phyloP scores from a whole-genome alignment of 2,888 invertebrate species.

The Drosophila kuntzei region DNA sequence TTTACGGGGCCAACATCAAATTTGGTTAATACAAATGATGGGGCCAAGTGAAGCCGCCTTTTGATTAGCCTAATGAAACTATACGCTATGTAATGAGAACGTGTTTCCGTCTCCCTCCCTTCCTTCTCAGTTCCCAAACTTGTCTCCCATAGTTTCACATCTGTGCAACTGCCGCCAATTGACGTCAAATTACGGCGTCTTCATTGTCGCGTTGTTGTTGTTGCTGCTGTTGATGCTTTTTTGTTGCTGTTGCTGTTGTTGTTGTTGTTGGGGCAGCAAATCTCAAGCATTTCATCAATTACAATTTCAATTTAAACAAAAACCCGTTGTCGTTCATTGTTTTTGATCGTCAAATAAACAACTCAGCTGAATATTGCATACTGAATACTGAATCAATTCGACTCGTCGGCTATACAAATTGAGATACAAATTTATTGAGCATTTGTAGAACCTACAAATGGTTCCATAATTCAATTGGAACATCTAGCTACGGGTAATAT shows the following conservation, averaged over 20 bases:
- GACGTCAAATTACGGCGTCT: conserved; percentile 74
- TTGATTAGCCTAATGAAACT: conserved; percentile 81
- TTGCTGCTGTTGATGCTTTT: conserved; percentile 8
- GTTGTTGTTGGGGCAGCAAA: conserved; percentile 26
- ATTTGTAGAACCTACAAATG: conserved; percentile 13
- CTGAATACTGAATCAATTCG: conserved; percentile 61
- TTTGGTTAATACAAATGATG: conserved; percentile 71
- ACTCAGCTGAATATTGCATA: conserved; percentile 52
- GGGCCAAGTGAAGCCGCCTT: conserved; percentile 50
- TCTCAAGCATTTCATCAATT: conserved; percentile 82
- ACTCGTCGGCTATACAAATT: conserved; percentile 56
- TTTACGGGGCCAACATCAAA: conserved; percentile 53
- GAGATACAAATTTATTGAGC: conserved; percentile 62
- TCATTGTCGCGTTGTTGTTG: conserved; percentile 14
- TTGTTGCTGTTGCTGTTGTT: conserved; percentile 15
- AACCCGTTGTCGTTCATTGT: conserved; percentile 50
- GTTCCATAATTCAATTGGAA: conserved; percentile 37
- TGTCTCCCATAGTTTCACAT: conserved; percentile 14
- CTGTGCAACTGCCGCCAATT: conserved; percentile 67
- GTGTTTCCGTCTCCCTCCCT: background rate
- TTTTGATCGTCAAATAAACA: conserved; percentile 62
- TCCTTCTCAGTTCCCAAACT: background rate
- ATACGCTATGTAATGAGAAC: conserved; percentile 59
- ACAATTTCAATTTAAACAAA: conserved; percentile 82
- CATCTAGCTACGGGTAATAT: background rate